phyloP scores from a whole-genome alignment of 35 echinoderm and acorn worm species.

The Heliocidaris erythrogramma region DNA sequence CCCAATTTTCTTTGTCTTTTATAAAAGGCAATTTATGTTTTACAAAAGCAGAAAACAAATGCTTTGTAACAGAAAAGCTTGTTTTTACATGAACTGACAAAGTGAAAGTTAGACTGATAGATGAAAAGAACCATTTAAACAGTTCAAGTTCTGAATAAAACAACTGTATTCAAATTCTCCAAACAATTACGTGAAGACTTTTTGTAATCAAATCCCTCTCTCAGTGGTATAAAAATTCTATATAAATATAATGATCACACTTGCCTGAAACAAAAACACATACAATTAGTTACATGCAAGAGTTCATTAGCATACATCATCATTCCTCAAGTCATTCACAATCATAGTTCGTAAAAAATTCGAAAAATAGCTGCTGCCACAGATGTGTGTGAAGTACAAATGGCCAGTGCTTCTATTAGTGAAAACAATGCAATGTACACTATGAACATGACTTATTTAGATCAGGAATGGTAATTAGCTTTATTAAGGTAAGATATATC shows the following conservation, averaged over 20 bases:
- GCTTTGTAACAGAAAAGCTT: neutral
- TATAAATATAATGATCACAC: neutral
- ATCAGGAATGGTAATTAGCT: neutral
- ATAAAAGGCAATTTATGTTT: neutral
- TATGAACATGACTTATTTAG: neutral
- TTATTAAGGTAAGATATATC: neutral
- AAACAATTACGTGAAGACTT: neutral
- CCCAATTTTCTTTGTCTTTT: neutral
- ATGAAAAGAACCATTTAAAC: neutral
- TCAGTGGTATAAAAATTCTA: neutral
- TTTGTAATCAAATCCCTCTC: neutral
- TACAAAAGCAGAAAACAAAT: neutral
- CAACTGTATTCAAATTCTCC: neutral
- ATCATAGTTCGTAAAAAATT: neutral
- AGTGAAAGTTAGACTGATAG: neutral
- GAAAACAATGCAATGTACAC: neutral
- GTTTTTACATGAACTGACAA: neutral
- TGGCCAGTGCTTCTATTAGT: neutral
- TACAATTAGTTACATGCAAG: neutral
- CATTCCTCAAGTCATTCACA: neutral
- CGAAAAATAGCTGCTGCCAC: conserved; percentile 1
- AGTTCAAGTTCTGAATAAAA: too few species aligned
- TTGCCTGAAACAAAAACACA: neutral
- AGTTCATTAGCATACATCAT: neutral
- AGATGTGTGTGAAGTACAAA: neutral